Conservation (phyloP, 2,888 invertebrate species). For the Ganaspis brasiliensis region DNA sequence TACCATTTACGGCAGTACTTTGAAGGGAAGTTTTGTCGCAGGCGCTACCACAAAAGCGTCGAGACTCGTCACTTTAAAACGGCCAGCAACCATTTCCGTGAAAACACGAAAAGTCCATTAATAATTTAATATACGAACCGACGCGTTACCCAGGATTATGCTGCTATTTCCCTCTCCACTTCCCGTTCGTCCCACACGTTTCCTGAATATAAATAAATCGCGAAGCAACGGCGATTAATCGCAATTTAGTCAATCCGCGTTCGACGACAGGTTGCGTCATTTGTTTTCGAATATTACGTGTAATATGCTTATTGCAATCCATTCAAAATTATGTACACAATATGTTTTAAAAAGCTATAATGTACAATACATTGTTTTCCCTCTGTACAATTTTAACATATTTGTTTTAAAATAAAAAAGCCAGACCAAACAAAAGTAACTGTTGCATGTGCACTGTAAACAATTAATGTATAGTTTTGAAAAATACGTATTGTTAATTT, state of each 20-base stretch:
- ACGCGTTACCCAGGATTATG: constrained; percentile 52
- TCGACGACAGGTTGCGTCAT: constrained; percentile 17
- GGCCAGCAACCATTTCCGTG: constrained; percentile 52
- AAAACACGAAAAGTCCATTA: constrained; percentile 61
- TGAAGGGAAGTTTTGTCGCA: constrained; percentile 47
- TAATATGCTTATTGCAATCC: constrained; percentile 17
- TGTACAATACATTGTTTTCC: no score
- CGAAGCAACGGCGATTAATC: constrained; percentile 3
- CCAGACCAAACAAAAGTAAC: no score
- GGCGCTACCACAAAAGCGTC: constrained; percentile 49
- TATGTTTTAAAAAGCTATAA: not conserved
- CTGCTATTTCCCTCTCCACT: constrained; percentile 47
- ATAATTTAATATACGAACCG: constrained; percentile 56
- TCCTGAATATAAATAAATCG: constrained; percentile 41
- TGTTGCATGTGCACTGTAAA: no score
- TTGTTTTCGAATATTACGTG: not conserved
- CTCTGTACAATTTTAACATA: no score
- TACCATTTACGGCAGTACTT: constrained; percentile 33
- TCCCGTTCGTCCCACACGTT: constrained; percentile 5
- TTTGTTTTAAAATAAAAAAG: no score
- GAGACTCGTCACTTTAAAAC: constrained; percentile 55
- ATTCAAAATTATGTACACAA: not conserved
- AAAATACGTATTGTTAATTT: no score
- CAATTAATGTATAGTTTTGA: no score
- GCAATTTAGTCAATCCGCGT: constrained; percentile 28